Base-by-base conservation (phyloP, 2,113 vertebrate genomes). In the Muscicapa adusta region DNA sequence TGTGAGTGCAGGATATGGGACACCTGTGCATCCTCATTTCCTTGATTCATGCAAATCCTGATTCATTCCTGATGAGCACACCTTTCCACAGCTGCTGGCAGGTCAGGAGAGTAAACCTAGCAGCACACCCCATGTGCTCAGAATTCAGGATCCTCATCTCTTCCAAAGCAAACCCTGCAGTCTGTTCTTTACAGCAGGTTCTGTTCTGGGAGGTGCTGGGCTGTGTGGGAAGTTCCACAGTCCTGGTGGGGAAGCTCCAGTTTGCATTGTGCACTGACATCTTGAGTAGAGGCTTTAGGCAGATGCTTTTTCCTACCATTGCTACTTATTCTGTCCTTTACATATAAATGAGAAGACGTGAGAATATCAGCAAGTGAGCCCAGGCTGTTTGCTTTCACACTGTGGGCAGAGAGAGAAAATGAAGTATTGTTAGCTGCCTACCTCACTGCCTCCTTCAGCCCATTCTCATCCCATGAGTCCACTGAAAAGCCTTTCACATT, bases 341-440 rank as follows among this genome's bases (percentile, higher is more conserved):
- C 28, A 4, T 65, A 5, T 20, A 48, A 47, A 68, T 1, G 1
- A 62, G 58, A 65, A 31, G 36, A 68, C 0, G 0, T 36, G 51
- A 85, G 79, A 56, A 70, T 68, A 76, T 54, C 38, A 65, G 57
- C 24, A 16, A 67, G 54, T 50, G 77, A 82, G 42, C 33, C 51
- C 20, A 40, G 43, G n/a, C n/a, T 2, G 4, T 56, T 61, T 50
- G 26, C n/a, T 63, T 79, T 70, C 53, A 67, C 23, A 33, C 33
- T 18, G 67, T 53, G 11, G 60, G 60, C 31, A 73, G 66, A 61
- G 53, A 31, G 58, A 53, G 72, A 80, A 88, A 65, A 68, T 50
- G 8, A 66, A 89, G 65, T 33, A 36, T 54, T 70, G 76, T 73
- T 68, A 70, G 33, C 47, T 92, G 50, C 33, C 54, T 50, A 2